Percentiles rank a stretch among this genome's conserved stretches.
These are phyloP conservation scores for Andrena fulva DNA, from an alignment of 2,888 invertebrate species.

Conservation along the genomic window DNA sequence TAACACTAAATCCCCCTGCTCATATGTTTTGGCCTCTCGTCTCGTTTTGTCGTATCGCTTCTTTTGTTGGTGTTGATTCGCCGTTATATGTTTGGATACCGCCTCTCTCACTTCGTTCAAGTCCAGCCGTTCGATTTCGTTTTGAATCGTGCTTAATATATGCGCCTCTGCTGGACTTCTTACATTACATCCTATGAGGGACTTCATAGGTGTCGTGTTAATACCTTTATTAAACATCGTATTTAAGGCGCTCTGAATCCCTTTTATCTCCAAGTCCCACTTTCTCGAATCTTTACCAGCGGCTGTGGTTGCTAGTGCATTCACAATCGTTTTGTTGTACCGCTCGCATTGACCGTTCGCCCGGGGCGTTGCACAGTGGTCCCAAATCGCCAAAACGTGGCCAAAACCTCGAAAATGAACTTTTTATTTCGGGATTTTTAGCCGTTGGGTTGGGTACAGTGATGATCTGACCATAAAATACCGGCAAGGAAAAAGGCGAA, in stretches of 20 bases:
- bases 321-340: background rate
- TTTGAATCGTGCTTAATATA: background rate
- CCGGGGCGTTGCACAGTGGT: background rate
- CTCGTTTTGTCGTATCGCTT: slow-evolving; percentile 13
- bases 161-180: background rate
- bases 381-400: no score
- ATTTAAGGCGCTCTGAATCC: background rate
- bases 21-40: background rate
- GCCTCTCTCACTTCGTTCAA: background rate
- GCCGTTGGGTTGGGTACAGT: no score
- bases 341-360: background rate
- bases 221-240: background rate
- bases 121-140: background rate
- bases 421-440: no score
- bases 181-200: background rate
- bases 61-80: background rate
- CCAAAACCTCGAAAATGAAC: no score
- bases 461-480: no score
- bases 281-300: background rate
- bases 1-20: no score
- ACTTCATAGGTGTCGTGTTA: background rate
- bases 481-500: no score
- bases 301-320: background rate
- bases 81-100: background rate
- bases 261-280: background rate